Evolutionary conservation across 2,797 vertebrate genomes (phyloP).

Genomic region (Onychomys torridus): DNA sequence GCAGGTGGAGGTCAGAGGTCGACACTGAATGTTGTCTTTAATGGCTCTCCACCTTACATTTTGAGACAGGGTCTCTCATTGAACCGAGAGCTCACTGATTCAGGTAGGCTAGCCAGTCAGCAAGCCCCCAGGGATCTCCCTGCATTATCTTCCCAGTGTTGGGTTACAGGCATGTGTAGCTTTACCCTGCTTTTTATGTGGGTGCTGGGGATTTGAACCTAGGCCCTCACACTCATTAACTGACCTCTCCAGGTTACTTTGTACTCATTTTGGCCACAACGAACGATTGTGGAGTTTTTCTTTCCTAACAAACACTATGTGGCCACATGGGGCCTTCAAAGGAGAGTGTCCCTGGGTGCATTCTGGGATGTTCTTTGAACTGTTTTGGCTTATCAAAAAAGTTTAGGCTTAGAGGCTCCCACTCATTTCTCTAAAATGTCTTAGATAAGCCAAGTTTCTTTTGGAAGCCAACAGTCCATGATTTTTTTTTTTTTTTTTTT

Average conservation of each 20-base stretch:
- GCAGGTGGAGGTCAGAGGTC: background rate
- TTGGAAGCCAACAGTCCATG: background rate
- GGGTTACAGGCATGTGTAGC: background rate
- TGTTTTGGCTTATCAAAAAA: background rate
- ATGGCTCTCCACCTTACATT: background rate
- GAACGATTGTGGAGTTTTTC: background rate
- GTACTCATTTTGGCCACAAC: background rate
- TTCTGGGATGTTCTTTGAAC: background rate
- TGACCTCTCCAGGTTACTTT: background rate
- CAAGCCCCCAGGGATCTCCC: background rate
- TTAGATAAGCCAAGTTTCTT: background rate
- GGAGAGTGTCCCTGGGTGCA: background rate
- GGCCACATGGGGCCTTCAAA: background rate
- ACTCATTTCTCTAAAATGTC: background rate
- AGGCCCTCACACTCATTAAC: too few species aligned
- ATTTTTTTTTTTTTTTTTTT: background rate
- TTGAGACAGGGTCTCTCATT: background rate
- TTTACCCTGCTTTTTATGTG: background rate
- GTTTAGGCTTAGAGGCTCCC: background rate
- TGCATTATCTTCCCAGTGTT: background rate
- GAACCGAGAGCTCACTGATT: background rate
- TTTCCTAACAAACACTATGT: background rate
- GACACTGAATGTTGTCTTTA: background rate
- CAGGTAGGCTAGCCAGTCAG: background rate
- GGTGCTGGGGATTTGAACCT: background rate